Percentiles rank a stretch among this genome's conserved stretches.
Evolutionary conservation across 1,140 invertebrate species (phyloP).

Genomic region (Mercenaria mercenaria): DNA sequence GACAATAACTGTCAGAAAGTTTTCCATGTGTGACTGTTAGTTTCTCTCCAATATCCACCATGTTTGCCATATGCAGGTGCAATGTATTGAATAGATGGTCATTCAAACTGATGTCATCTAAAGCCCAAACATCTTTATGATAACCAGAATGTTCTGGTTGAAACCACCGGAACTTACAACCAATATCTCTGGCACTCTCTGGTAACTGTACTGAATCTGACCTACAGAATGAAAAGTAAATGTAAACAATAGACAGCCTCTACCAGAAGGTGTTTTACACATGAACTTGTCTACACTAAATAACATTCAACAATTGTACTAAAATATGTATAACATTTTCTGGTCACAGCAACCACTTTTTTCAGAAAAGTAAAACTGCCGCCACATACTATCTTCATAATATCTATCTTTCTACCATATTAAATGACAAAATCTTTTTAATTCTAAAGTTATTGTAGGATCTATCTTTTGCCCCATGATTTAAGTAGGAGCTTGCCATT

Average conservation of each 20-base stretch:
- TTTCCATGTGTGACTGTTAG: constrained; percentile 82
- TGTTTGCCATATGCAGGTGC: constrained; percentile 82
- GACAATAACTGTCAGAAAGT: constrained; percentile 82
- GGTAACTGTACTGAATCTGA: constrained; percentile 83
- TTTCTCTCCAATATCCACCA: constrained; percentile 73
- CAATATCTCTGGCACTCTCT: constrained; percentile 71
- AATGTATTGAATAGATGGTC: constrained; percentile 83
- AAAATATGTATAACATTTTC: too few relatives aligned
- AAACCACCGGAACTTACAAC: constrained; percentile 86
- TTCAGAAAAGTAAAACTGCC: too few relatives aligned
- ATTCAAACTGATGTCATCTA: constrained; percentile 86
- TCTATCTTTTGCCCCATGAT: too few relatives aligned
- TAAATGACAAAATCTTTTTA: too few relatives aligned
- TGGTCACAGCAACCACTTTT: too few relatives aligned
- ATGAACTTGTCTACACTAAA: not conserved
- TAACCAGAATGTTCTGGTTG: constrained; percentile 86
- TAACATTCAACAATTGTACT: not conserved
- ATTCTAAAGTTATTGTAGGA: too few relatives aligned
- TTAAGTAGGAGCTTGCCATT: too few relatives aligned
- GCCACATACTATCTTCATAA: too few relatives aligned
- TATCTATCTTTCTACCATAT: too few relatives aligned
- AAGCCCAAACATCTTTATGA: constrained; percentile 86
- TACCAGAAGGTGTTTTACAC: not conserved
- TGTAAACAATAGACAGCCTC: not conserved
- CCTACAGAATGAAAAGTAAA: constrained; percentile 76